These are phyloP conservation scores for Chelonus insularis DNA, from an alignment of 1,140 invertebrate species.

Conservation along the genomic window DNA sequence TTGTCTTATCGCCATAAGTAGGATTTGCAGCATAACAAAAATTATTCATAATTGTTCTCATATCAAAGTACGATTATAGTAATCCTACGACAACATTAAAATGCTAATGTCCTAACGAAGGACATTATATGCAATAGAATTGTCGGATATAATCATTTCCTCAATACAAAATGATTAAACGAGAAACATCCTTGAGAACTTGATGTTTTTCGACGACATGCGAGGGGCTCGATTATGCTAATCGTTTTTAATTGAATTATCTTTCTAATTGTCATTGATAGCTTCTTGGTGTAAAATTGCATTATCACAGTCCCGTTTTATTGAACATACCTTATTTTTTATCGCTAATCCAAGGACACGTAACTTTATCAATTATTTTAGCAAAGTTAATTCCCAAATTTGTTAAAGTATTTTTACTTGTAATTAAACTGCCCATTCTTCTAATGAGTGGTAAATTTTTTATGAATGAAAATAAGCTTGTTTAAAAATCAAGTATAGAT, in stretches of 20 bases:
- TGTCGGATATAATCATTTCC: constrained; percentile 42
- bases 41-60: constrained; percentile 1
- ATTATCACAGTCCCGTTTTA: background rate
- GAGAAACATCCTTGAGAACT: constrained; percentile 41
- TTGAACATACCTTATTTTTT: no score
- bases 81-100: constrained; percentile 23
- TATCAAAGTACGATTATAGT: constrained; percentile 1
- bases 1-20: no score
- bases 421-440: no score
- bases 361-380: no score
- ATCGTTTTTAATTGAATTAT: constrained; percentile 32
- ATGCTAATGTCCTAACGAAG: constrained; percentile 38
- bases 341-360: no score
- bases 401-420: no score
- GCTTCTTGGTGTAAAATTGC: background rate
- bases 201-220: constrained; percentile 32
- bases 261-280: background rate
- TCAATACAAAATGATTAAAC: constrained; percentile 47
- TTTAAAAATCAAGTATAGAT: no score
- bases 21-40: constrained; percentile 2
- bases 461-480: no score
- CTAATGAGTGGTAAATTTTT: no score
- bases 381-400: no score
- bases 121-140: constrained; percentile 40
- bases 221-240: constrained; percentile 47